Evolutionary conservation across 2,797 vertebrate genomes (phyloP).

Genomic region (Dendrocincla tyrannina): DNA sequence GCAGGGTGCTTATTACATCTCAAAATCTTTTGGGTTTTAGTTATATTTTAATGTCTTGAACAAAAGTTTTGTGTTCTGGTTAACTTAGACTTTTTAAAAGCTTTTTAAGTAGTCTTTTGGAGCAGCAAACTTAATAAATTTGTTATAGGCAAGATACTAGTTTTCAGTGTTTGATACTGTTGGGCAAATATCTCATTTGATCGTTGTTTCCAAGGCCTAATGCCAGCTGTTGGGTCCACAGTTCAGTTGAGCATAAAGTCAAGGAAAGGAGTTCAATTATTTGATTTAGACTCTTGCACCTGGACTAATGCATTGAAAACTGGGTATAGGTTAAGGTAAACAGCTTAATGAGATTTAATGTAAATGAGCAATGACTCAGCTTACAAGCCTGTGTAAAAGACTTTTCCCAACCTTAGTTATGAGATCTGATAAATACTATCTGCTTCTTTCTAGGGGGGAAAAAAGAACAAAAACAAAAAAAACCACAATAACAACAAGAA

Average conservation of each 20-base stretch:
- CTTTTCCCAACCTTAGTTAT: background rate
- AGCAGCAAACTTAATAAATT: background rate
- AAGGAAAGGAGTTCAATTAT: background rate
- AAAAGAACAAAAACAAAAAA: background rate
- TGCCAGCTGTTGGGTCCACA: background rate
- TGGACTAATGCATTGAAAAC: background rate
- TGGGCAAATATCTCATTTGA: background rate
- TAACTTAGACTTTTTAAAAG: background rate
- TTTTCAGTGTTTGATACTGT: background rate
- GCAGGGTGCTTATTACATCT: background rate
- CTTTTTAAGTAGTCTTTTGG: background rate
- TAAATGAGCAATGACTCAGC: background rate
- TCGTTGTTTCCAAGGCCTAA: background rate
- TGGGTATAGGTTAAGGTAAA: background rate
- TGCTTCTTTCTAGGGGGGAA: background rate
- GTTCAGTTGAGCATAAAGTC: background rate
- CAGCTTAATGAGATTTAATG: background rate
- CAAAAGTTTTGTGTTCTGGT: background rate
- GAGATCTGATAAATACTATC: background rate
- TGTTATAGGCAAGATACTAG: background rate
- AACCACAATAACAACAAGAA: too few relatives aligned
- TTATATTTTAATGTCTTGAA: background rate
- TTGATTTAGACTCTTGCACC: background rate
- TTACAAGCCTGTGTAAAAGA: background rate
- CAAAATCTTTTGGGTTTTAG: background rate